Percentiles rank a stretch among this genome's conserved stretches.
Evolutionary conservation across 2,797 vertebrate genomes (phyloP).

Genomic region (Sebastes elongatus): DNA sequence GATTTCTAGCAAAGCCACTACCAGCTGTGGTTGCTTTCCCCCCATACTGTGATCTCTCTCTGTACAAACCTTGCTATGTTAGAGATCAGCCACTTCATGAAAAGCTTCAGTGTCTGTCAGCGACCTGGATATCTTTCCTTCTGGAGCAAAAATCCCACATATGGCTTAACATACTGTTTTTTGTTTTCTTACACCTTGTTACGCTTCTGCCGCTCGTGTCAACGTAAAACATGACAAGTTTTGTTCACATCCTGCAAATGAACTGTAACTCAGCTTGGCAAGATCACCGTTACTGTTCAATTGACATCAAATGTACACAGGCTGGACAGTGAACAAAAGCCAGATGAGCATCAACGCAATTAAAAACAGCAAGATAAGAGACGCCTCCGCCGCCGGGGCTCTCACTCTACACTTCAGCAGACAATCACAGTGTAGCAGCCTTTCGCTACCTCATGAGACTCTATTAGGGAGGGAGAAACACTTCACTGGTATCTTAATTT

Average conservation of each 20-base stretch:
- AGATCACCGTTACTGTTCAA: constrained; percentile 56
- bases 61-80: constrained; percentile 7
- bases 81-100: constrained; percentile 3
- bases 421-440: constrained; percentile 75
- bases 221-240: constrained; percentile 8
- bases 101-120: constrained; percentile 7
- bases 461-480: constrained; percentile 60
- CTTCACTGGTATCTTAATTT: constrained; percentile 69
- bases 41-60: neutral
- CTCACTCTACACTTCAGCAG: constrained; percentile 42
- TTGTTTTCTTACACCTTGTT: constrained; percentile 10
- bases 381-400: constrained; percentile 41
- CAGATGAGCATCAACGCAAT: constrained; percentile 27
- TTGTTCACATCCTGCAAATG: constrained; percentile 52
- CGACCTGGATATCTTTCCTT: neutral
- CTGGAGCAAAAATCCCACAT: constrained; percentile 19
- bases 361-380: constrained; percentile 15
- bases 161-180: constrained; percentile 50
- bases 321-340: constrained; percentile 35
- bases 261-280: constrained; percentile 59
- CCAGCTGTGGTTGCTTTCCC: constrained; percentile 16
- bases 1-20: constrained; percentile 17
- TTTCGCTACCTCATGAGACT: constrained; percentile 63
- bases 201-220: neutral
- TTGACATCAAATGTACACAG: constrained; percentile 54